phyloP scores from a whole-genome alignment of 1,140 invertebrate species.

The Colletes latitarsis region DNA sequence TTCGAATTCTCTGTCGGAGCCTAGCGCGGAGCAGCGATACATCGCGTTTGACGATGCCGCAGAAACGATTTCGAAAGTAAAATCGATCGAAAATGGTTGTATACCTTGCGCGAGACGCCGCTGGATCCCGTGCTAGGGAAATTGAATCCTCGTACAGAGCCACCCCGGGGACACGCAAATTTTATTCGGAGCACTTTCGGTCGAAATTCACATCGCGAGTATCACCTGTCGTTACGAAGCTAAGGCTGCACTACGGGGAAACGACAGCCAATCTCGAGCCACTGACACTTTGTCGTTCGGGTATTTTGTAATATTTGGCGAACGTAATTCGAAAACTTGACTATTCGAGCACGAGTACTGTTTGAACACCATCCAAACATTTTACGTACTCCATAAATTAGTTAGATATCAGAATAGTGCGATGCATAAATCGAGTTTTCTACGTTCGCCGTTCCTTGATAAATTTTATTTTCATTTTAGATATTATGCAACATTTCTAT shows the following conservation, averaged over 20 bases:
- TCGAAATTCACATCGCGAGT: background rate
- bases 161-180: conserved; percentile 9
- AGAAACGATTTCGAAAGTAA: background rate
- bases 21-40: background rate
- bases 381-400: no score
- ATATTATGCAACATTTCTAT: no score
- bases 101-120: conserved; percentile 16
- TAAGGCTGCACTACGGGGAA: background rate
- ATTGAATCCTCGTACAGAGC: conserved; percentile 8
- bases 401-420: no score
- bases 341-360: no score
- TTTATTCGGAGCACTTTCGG: conserved; percentile 21
- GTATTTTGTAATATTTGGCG: background rate
- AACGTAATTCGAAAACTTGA: no score
- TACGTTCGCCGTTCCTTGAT: no score
- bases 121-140: conserved; percentile 12
- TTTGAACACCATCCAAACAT: no score
- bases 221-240: background rate
- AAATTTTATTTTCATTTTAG: no score
- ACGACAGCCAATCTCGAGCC: background rate
- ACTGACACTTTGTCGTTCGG: background rate
- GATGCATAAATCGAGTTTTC: no score
- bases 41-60: background rate
- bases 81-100: background rate
- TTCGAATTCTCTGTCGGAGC: background rate